Base-by-base conservation (phyloP, 2,113 vertebrate genomes). In the Alligator sinensis region DNA sequence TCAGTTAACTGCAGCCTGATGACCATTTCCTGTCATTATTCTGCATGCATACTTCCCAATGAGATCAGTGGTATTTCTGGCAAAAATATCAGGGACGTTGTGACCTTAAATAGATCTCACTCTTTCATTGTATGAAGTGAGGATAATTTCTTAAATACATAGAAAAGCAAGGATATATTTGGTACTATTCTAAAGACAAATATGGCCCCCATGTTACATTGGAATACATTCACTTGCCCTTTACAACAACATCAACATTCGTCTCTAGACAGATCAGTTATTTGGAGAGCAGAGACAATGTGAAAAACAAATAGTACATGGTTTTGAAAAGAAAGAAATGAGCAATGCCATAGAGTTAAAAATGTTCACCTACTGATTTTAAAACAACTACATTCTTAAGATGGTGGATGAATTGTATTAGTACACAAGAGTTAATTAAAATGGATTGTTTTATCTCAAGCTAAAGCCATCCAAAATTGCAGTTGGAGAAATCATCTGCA, bases 41-140 rank as follows among this genome's bases (percentile, higher is more conserved):
- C 82, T 62, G 9, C 1, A 0, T 89, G 61, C 55, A 80, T 2
- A 2, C 1, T 66, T 94, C 75, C 80, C n/a, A 54, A 14, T 89
- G 70, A 89, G 94, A 88, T 91, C 64, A 0, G 2, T 80, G 68
- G 87, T 72, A 89, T 70, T 77, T 94, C 94, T 3, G 4, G 80
- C 90, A 94, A 95, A 95, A 92, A 75, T 79, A 94, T 38, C 82
- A 91, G 77, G 77, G 96, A 82, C 82, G 68, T 22, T 21, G 84
- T 92, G 70, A 87, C 80, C 77, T 90, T 34, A 91, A 89, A 84
- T 8, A 84, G 80, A 87, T 75, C 15, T 91, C 86, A 87, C 54
- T 16, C 60, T 77, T 90, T 95, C 0, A 0, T 90, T 90, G 95
- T 74, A 14, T 68, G 30, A 91, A 95, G 62, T 86, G 38, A 27